These are phyloP conservation scores for Arion vulgaris DNA, from an alignment of 1,140 invertebrate species.

Conservation along the genomic window DNA sequence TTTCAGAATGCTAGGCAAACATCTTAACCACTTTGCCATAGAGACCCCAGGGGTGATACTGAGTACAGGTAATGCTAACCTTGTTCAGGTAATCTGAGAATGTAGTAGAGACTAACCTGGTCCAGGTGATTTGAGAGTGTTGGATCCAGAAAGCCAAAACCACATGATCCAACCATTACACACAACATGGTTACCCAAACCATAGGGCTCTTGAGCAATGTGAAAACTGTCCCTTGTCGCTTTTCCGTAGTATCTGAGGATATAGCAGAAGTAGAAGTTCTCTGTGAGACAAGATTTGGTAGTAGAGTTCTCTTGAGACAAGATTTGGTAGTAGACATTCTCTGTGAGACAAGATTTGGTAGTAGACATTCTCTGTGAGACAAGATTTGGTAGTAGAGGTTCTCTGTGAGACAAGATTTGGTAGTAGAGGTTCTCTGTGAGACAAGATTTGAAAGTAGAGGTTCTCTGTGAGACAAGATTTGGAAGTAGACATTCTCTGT, in stretches of 20 bases:
- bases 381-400: too few relatives aligned
- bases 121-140: conserved; percentile 69
- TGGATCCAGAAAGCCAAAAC: conserved; percentile 70
- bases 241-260: conserved; percentile 33
- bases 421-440: too few relatives aligned
- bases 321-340: not conserved
- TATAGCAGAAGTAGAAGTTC: not conserved
- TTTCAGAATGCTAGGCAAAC: too few relatives aligned
- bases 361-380: too few relatives aligned
- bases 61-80: too few relatives aligned
- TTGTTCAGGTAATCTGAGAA: too few relatives aligned
- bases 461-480: not conserved
- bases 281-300: not conserved
- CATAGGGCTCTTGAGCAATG: conserved; percentile 50
- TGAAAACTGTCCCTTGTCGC: conserved; percentile 48
- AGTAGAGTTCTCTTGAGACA: not conserved
- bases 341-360: too few relatives aligned
- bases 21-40: too few relatives aligned
- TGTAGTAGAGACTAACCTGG: conserved; percentile 57
- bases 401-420: not conserved
- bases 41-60: too few relatives aligned
- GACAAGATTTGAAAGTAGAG: not conserved
- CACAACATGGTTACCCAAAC: conserved; percentile 52
- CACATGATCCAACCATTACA: conserved; percentile 51
- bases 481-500: not conserved